Evolutionary conservation across 2,888 invertebrate genomes (phyloP), one percentile per base, ranked within the genome.

Genomic region (Craniophora ligustri): DNA sequence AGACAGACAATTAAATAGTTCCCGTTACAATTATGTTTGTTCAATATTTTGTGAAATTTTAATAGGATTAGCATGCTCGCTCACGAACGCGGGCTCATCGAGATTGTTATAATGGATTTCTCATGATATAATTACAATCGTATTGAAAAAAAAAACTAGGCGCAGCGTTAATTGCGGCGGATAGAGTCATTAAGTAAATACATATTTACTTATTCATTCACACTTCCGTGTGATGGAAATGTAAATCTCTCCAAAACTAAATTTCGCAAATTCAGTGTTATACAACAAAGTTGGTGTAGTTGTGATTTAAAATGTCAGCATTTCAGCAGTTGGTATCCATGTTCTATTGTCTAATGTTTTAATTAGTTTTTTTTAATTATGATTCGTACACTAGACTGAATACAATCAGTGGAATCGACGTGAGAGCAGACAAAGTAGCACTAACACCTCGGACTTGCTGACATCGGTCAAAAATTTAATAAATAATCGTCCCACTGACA

Each of bases 21-120:
- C 80, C 80, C 72, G 76, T 78, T 78, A 70, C 78, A 79, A 85
- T 85, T 86, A 86, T 86, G 83, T 87, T 85, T 85, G 83, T 89
- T 88, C 86, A 88, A 91, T 91, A 90, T 86, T 89, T 85, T 82
- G 75, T 73, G 62, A 70, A 72, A 72, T 59, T 67, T 59, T 41
- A 63, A 76, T 76, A 74, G 72, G 72, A 77, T 79, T 79, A 78
- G 55, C 73, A 75, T 75, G 74, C 67, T 62, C 54, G 57, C 61
- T 64, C 62, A 66, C 66, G 49, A 71, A 47, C 42, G 58, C 47
- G 47, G 85, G 85, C 85, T 82, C 86, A 81, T 76, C 49, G 48
- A 47, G 65, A 72, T 73, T 55, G 41, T 71, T 66, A 62, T 63
- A 71, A 73, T 73, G 68, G 60, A 59, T 68, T 88, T 88, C 89